phyloP scores from a whole-genome alignment of 2,888 invertebrate genomes.

The Drosophila helvetica region DNA sequence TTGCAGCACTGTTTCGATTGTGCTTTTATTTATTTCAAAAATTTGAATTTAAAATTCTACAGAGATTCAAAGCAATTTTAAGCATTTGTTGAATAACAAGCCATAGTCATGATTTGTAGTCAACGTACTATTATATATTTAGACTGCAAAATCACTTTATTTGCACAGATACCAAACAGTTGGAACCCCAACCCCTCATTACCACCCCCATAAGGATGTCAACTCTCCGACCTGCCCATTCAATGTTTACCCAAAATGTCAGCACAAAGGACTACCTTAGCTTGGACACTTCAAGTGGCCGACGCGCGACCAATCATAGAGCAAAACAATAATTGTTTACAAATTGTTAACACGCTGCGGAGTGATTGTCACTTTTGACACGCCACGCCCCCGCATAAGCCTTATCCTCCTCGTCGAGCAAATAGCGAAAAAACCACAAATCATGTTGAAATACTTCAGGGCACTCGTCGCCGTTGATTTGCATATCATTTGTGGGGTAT shows the following conservation, averaged over 20 bases:
- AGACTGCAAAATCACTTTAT: not conserved
- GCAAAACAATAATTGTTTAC: constrained; percentile 81
- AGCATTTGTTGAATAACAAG: not conserved
- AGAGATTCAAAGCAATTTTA: not conserved
- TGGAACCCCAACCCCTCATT: not conserved
- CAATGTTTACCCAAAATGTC: constrained; percentile 71
- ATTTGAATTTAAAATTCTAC: not conserved
- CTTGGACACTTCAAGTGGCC: constrained; percentile 50
- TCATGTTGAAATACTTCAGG: constrained; percentile 61
- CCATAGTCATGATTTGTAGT: not conserved
- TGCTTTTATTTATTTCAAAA: too few species aligned
- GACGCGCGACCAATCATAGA: constrained; percentile 68
- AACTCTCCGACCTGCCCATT: not conserved
- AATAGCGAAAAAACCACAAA: constrained; percentile 65
- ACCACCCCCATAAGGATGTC: constrained; percentile 14
- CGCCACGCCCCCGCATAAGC: constrained; percentile 60
- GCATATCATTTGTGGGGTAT: constrained; percentile 78
- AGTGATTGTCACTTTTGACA: constrained; percentile 76
- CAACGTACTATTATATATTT: not conserved
- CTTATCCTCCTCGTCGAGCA: constrained; percentile 53
- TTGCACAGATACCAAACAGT: constrained; percentile 1
- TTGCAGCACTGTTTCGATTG: too few species aligned
- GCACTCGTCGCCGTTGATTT: constrained; percentile 55
- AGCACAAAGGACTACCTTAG: constrained; percentile 46
- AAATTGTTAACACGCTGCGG: constrained; percentile 76